Conservation (phyloP, 2,797 vertebrate species). For the Poecile montanus region DNA sequence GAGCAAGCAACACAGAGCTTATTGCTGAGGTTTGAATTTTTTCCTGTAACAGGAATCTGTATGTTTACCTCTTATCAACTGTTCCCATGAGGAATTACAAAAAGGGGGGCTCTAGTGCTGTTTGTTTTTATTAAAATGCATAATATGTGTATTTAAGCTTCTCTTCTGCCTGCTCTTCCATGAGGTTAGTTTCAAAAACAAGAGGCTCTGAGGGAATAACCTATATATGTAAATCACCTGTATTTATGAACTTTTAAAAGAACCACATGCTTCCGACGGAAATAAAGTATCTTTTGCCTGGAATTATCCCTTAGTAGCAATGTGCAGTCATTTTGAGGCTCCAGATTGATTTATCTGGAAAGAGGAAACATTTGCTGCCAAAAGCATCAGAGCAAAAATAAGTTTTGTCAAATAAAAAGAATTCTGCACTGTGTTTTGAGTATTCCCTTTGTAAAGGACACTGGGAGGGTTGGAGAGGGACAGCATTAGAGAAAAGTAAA, state of each 20-base stretch:
- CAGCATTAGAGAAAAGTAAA: neutral
- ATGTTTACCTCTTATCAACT: neutral
- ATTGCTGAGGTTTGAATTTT: neutral
- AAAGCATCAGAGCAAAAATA: neutral
- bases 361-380: neutral
- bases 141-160: neutral
- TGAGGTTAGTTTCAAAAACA: neutral
- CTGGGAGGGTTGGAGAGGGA: neutral
- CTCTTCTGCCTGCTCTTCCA: neutral
- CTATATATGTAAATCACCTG: neutral
- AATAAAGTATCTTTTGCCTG: neutral
- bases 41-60: neutral
- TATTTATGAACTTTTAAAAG: neutral
- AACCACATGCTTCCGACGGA: neutral
- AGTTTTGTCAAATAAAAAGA: neutral
- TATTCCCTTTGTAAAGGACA: neutral
- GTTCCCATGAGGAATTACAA: neutral
- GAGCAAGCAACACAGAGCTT: neutral
- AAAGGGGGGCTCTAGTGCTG: neutral
- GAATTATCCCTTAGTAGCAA: neutral
- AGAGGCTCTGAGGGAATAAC: neutral
- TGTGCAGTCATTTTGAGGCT: neutral
- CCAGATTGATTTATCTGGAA: neutral
- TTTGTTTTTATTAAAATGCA: neutral
- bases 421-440: neutral